Base-by-base conservation (phyloP, 2,888 invertebrate genomes). In the Troides aeacus region DNA sequence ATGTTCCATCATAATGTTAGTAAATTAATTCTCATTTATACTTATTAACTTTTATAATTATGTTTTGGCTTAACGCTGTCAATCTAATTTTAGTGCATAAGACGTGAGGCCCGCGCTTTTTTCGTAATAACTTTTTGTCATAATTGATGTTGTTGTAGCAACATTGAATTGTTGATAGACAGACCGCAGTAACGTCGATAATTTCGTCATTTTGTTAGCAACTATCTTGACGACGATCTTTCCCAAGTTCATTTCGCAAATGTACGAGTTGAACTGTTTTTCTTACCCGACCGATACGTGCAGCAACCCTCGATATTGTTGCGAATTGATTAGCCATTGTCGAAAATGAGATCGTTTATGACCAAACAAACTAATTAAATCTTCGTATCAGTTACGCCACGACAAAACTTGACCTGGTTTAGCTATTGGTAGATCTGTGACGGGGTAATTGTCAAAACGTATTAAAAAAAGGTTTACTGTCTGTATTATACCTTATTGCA, bases 171-270 rank as follows among this genome's bases (percentile, higher is more conserved):
- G 46, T 46, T 12, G 12, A 46, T 46, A 46, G 46, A 46, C 15
- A 46, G 12, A 46, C 12, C 46, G 3, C 46, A 46, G 15, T 46
- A 15, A 46, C 46, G 46, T 46, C 46, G 46, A 46, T 46, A 64
- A 53, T 73, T 74, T 71, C 74, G 63, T 63, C 69, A 74, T 59
- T 39, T 36, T 46, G 69, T 73, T 73, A 64, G 73, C 46, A 63
- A 71, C 71, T 64, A 62, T 53, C 64, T 57, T 39, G 61, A 64
- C 60, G 39, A 53, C 59, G 69, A 71, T 73, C 70, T 74, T 73
- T 74, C 73, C 65, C 68, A 74, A 74, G 62, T 65, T 59, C 30
- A 68, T 74, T 71, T 72, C 72, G 74, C 70, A 74, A 74, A 66
- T 68, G 18, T 64, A 68, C 69, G 69, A 60, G 50, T 18, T 61